Conservation (phyloP, 2,113 vertebrate species). For the Phaethon lepturus region DNA sequence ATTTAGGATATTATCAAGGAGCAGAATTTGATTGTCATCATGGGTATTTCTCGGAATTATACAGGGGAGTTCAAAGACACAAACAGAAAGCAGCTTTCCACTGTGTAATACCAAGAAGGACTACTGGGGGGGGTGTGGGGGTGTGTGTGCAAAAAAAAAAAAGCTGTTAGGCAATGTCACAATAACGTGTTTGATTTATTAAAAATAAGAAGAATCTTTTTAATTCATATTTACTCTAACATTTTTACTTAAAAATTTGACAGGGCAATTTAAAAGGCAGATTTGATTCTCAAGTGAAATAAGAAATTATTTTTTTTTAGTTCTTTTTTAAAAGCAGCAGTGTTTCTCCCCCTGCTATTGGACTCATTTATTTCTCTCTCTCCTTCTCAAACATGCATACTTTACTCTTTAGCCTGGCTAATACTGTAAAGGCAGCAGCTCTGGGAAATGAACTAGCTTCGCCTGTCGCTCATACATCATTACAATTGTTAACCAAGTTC, state of each 20-base stretch:
- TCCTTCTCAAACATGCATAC: conserved; percentile 19
- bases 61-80: neutral
- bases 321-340: neutral
- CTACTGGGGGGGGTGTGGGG: neutral
- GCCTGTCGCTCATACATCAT: conserved; percentile 52
- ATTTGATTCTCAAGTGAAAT: neutral
- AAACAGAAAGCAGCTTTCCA: neutral
- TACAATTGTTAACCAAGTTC: conserved; percentile 64
- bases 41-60: conserved; percentile 10
- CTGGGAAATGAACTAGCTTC: conserved; percentile 51
- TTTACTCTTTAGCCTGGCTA: conserved; percentile 43
- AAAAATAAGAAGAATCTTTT: neutral
- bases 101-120: neutral
- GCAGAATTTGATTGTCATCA: conserved; percentile 21
- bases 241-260: neutral
- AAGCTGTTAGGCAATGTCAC: neutral
- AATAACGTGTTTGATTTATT: neutral
- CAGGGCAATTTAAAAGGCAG: neutral
- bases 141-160: no score
- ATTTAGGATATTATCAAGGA: conserved; percentile 36
- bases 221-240: neutral
- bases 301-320: neutral
- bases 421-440: conserved; percentile 56
- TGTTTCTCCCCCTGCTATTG: neutral
- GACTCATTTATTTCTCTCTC: conserved; percentile 21